Percentiles rank a stretch among this genome's conserved stretches.
Evolutionary conservation across 1,140 invertebrate genomes (phyloP).

Genomic region (Neotoxoptera formosana): DNA sequence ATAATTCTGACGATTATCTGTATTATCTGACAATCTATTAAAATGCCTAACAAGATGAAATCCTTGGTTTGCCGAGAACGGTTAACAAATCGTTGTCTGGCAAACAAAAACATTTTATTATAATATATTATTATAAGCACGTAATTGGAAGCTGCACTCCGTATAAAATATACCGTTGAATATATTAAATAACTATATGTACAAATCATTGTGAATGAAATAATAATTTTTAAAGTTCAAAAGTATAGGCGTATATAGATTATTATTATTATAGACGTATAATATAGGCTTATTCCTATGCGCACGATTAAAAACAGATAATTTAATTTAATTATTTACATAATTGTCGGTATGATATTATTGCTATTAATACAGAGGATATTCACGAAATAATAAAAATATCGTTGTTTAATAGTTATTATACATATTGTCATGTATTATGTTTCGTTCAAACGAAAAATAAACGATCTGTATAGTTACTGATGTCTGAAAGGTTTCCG

Average conservation of each 20-base stretch:
- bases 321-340: constrained; percentile 5
- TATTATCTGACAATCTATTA: constrained; percentile 28
- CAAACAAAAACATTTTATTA: constrained; percentile 29
- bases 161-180: not conserved
- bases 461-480: not conserved
- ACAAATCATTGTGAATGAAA: not conserved
- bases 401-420: not conserved
- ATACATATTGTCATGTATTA: not conserved
- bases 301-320: not conserved
- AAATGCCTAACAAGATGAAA: constrained; percentile 33
- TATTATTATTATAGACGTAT: no score
- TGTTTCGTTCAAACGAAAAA: not conserved
- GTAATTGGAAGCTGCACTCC: constrained; percentile 23
- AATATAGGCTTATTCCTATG: not conserved
- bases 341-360: not conserved
- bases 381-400: not conserved
- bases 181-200: not conserved
- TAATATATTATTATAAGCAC: constrained; percentile 27
- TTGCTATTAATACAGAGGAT: not conserved
- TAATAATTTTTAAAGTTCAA: not conserved
- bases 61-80: not conserved
- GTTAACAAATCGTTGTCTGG: constrained; percentile 34
- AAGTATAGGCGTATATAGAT: not conserved
- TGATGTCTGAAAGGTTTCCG: not conserved
- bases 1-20: constrained; percentile 38